Base-by-base conservation (phyloP, 2,888 invertebrate species). In the Eupsilia transversa region DNA sequence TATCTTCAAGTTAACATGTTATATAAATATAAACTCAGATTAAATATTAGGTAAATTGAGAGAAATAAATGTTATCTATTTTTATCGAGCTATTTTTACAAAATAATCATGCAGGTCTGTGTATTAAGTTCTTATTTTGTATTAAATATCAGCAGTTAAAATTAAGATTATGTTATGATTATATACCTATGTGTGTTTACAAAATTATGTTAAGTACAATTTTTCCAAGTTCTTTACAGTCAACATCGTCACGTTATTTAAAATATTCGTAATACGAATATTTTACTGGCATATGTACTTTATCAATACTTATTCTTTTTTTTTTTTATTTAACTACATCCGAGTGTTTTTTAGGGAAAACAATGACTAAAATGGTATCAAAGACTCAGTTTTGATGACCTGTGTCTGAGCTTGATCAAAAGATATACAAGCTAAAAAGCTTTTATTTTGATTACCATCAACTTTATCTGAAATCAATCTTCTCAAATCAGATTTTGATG, bases 391-490 rank as follows among this genome's bases (percentile, higher is more conserved):
- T 17, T 46, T 0, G 17, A 46, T 23, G 46, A 46, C 20, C 7
- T 46, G 23, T 9, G 30, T 10, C 9, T 33, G 46, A 52, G 54
- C 7, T 56, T n/a, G 14, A 52, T 5, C 23, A 9, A 33, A 61
- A 54, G 43, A 66, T 74, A 27, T 74, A 56, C 49, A 1, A 27
- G 54, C 66, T 73, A 76, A 81, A 79, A 79, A 88, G 80, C 91
- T 92, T 92, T 93, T 89, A 93, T 92, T 90, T 86, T 85, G 91
- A 93, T 93, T 92, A 91, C 88, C 77, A 86, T 87, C 82, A 82
- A 90, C 71, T 92, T 93, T 93, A 94, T 93, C 92, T 91, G 86
- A 94, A 93, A 94, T 94, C 94, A 94, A 94, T 94, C 93, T 90
- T 82, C 80, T 84, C 84, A 90, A 93, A 93, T 93, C 93, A 90